Conservation (phyloP, 2,797 vertebrate species). For the Acestrorhynchus altus region DNA sequence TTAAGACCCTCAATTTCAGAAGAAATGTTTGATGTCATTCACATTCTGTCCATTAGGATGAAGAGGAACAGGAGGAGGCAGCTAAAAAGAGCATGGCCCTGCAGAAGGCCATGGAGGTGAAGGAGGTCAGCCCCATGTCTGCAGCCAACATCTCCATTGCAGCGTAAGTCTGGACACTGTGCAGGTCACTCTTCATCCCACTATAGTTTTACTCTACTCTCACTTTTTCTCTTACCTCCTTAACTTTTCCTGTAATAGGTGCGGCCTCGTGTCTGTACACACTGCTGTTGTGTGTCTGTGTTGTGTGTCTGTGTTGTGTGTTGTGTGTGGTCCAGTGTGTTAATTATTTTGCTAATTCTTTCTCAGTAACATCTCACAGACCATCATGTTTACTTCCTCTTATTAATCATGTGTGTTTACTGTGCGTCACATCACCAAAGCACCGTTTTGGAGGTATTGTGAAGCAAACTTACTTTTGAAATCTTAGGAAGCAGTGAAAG, state of each 20-base stretch:
- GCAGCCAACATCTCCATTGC: slow-evolving; percentile 95
- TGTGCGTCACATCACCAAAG: no score
- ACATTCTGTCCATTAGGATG: slow-evolving; percentile 80
- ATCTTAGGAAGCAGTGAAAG: no score
- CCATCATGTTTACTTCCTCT: not conserved
- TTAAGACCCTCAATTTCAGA: no score
- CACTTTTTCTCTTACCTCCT: not conserved
- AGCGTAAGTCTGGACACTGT: slow-evolving; percentile 83
- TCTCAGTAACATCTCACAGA: not conserved
- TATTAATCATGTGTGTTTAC: not conserved
- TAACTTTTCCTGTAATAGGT: slow-evolving; percentile 1
- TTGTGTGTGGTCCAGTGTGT: not conserved
- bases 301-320: not conserved
- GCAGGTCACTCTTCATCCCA: not conserved
- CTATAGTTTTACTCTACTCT: not conserved
- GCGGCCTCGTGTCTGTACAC: not conserved
- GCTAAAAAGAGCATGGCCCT: slow-evolving; percentile 96
- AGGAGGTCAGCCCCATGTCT: slow-evolving; percentile 97
- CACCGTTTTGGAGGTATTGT: no score
- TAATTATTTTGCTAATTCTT: not conserved
- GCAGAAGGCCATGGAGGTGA: slow-evolving; percentile 97
- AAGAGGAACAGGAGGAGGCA: slow-evolving; percentile 96
- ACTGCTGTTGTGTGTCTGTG: no score
- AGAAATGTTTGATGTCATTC: no score
- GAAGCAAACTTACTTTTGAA: no score